Conservation (phyloP, 2,797 vertebrate species). For the Hylomyscus alleni region DNA sequence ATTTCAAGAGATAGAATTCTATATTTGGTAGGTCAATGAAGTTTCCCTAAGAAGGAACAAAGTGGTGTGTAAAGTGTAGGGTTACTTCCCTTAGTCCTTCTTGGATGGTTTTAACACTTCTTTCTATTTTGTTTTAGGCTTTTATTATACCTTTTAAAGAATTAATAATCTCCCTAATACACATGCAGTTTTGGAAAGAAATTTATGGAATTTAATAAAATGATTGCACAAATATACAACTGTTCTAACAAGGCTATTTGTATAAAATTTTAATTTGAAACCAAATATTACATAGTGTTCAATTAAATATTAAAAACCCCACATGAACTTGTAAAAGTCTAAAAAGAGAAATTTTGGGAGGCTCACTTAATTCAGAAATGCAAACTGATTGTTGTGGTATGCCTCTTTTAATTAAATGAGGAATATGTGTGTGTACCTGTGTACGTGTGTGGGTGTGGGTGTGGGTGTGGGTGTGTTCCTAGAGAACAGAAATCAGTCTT, state of each 20-base stretch:
- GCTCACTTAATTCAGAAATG: not conserved
- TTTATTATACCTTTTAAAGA: constrained; percentile 25
- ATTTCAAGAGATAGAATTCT: constrained; percentile 3
- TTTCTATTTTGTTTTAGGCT: constrained; percentile 20
- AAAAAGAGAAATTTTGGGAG: not conserved
- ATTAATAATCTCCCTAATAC: constrained; percentile 2
- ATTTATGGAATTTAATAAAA: constrained; percentile 73
- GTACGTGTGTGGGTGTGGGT: not conserved
- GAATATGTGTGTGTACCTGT: not conserved
- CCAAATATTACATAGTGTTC: constrained; percentile 63
- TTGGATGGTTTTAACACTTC: not conserved
- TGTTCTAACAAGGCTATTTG: constrained; percentile 46
- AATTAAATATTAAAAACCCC: constrained; percentile 71
- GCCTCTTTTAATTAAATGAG: constrained; percentile 5
- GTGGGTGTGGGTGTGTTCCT: not conserved
- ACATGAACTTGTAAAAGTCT: constrained; percentile 5
- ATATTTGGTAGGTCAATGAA: not conserved
- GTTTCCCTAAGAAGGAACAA: not conserved
- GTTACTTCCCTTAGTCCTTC: not conserved
- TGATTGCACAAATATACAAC: not conserved
- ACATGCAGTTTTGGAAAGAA: constrained; percentile 20
- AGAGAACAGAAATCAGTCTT: not conserved
- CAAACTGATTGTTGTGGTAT: not conserved
- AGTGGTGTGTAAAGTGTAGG: not conserved
- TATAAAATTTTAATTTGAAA: constrained; percentile 65